Base-by-base conservation (phyloP, 2,113 vertebrate species). In the Lophochroa leadbeateri region DNA sequence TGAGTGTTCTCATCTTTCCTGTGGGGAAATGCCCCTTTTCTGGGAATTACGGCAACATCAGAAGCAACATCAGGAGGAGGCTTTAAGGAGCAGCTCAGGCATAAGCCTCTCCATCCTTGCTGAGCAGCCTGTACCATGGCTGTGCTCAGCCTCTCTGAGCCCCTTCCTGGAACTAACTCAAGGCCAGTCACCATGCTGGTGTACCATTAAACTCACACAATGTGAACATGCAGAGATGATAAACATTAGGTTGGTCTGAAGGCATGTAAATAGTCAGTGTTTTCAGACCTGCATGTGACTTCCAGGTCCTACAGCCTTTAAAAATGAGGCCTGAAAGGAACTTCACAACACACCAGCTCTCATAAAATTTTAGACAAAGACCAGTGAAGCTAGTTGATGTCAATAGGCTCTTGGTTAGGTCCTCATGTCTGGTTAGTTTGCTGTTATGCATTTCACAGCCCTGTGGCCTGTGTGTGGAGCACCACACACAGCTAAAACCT, bases 401-500 rank as follows among this genome's bases (percentile, higher is more conserved):
- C 27, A 83, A 2, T 2, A 86, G 28, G 14, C 8, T 49, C 39
- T 70, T 63, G 0, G 0, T 46, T n/a, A 91, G 46, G 24, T 65
- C 57, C 33, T 82, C 5, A 0, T 18, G 28, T 27, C 41, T 72
- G 13, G 14, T 33, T 71, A 37, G 29, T 82, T 70, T 82, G 50
- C 28, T 31, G 21, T 55, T 93, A 46, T 77, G 53, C 11, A 46
- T 80, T 91, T 69, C 77, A 70, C 47, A 94, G 33, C 24, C 47
- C 25, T 2, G 2, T 24, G 9, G 31, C 17, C 43, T 94, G 17
- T 27, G 80, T n/a, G 69, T 28, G 23, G 74, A 78, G 25, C 50
- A 90, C 83, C 90, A 87, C 4, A 35, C 63, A 87, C 74, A 91
- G 84, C 83, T 90, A 63, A 77, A 91, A 82, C n/a, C 82, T 87